Percentiles rank a stretch among this genome's conserved stretches.
phyloP scores from a whole-genome alignment of 2,797 vertebrate species.

The Buphagus erythrorhynchus region DNA sequence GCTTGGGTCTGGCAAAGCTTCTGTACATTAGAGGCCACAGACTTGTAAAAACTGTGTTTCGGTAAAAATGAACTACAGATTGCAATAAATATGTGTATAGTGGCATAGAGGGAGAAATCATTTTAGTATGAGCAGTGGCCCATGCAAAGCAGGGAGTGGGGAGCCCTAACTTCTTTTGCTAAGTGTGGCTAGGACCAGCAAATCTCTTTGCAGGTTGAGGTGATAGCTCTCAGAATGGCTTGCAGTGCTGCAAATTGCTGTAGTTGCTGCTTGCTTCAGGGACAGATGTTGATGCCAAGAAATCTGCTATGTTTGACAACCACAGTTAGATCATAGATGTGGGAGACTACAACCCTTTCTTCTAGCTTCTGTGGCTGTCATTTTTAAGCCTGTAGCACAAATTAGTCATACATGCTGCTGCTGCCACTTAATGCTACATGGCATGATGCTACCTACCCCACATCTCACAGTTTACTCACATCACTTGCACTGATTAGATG shows the following conservation, averaged over 20 bases:
- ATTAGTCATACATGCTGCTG: background rate
- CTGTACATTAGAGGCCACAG: background rate
- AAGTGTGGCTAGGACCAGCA: background rate
- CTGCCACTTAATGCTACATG: background rate
- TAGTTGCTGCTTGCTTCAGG: constrained; percentile 37
- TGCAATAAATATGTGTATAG: background rate
- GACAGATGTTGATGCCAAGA: constrained; percentile 29
- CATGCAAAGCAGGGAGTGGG: background rate
- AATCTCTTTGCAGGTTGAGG: background rate
- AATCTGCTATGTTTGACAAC: constrained; percentile 41
- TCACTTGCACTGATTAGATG: background rate
- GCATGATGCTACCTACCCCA: background rate
- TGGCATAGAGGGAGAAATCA: background rate
- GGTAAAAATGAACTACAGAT: background rate
- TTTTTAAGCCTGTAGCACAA: background rate
- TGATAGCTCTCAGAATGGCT: background rate
- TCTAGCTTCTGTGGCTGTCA: background rate
- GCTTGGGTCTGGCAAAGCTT: background rate
- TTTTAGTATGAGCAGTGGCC: background rate
- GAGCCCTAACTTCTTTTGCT: background rate
- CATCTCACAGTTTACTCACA: background rate
- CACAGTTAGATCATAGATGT: background rate
- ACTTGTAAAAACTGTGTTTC: background rate
- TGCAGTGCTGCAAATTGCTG: background rate
- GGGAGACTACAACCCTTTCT: background rate